These are phyloP conservation scores for Trachythela sp. DNA, from an alignment of 64 coral and sea anemone species.

Conservation along the genomic window DNA sequence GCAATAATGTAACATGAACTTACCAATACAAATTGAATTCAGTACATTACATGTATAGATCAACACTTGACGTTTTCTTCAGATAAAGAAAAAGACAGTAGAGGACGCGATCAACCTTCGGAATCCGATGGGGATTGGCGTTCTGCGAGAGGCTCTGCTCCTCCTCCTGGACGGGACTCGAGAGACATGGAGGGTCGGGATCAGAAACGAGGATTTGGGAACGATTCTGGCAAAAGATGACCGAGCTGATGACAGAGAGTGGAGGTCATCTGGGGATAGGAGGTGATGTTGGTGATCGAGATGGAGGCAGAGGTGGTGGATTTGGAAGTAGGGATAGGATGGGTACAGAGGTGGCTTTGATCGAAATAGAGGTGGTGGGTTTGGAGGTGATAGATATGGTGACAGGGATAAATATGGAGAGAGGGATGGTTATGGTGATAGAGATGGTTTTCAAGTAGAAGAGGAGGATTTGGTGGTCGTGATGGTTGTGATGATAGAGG, in stretches of 20 bases:
- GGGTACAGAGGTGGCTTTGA: slow-evolving; percentile 29
- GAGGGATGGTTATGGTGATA: slow-evolving; percentile 34
- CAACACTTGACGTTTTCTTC: neutral
- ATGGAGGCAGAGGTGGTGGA: slow-evolving; percentile 19
- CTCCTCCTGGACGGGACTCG: neutral
- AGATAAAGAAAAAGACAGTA: neutral
- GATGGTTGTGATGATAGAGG: slow-evolving; percentile 6
- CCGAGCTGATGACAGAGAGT: slow-evolving; percentile 6
- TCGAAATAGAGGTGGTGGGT: slow-evolving; percentile 17
- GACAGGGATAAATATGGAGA: neutral
- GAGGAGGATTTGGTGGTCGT: neutral
- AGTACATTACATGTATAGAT: neutral
- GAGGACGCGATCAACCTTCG: neutral
- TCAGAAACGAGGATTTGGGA: neutral
- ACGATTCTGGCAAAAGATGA: neutral
- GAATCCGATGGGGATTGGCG: slow-evolving; percentile 28
- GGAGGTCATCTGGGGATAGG: slow-evolving; percentile 24
- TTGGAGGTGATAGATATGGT: slow-evolving; percentile 26
- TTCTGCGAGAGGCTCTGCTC: neutral
- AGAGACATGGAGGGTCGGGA: neutral
- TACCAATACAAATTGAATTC: neutral
- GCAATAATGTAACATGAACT: neutral
- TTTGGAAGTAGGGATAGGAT: neutral
- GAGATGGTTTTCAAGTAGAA: neutral
- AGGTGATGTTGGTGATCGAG: neutral